Evolutionary conservation across 2,888 invertebrate genomes (phyloP).

Genomic region (Chelonus formosanus): DNA sequence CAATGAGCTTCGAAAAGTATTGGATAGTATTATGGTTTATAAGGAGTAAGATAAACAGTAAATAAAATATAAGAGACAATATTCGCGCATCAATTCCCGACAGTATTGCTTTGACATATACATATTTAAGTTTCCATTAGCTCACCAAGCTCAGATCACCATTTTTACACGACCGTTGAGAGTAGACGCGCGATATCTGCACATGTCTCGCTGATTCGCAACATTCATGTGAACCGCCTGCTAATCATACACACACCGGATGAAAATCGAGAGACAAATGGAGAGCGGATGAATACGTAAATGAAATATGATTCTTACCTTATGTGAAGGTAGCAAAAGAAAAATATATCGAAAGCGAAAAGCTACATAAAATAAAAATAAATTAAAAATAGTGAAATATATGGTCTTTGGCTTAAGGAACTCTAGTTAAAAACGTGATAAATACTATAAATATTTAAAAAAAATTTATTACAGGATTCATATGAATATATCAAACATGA

Average conservation of each 20-base stretch:
- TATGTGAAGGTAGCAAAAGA: slow-evolving; percentile 19
- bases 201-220: slow-evolving; percentile 29
- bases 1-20: slow-evolving; percentile 62
- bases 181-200: slow-evolving; percentile 12
- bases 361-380: slow-evolving; percentile 23
- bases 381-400: slow-evolving; percentile 49
- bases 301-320: slow-evolving; percentile 15
- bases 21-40: slow-evolving; percentile 60
- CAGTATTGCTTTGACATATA: background rate
- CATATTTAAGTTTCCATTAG: too few relatives aligned
- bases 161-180: slow-evolving; percentile 9
- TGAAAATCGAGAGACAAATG: slow-evolving; percentile 1
- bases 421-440: slow-evolving; percentile 33
- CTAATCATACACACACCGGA: slow-evolving; percentile 21
- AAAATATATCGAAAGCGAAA: slow-evolving; percentile 24
- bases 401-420: slow-evolving; percentile 50
- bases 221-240: slow-evolving; percentile 18
- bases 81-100: background rate
- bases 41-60: slow-evolving; percentile 11
- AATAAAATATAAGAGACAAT: background rate
- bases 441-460: background rate
- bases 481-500: background rate
- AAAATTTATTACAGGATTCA: background rate
- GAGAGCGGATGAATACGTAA: slow-evolving; percentile 17
- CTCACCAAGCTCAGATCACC: background rate